These are phyloP conservation scores for Nephrotoma flavescens DNA, from an alignment of 2,888 invertebrate genomes.

Conservation along the genomic window DNA sequence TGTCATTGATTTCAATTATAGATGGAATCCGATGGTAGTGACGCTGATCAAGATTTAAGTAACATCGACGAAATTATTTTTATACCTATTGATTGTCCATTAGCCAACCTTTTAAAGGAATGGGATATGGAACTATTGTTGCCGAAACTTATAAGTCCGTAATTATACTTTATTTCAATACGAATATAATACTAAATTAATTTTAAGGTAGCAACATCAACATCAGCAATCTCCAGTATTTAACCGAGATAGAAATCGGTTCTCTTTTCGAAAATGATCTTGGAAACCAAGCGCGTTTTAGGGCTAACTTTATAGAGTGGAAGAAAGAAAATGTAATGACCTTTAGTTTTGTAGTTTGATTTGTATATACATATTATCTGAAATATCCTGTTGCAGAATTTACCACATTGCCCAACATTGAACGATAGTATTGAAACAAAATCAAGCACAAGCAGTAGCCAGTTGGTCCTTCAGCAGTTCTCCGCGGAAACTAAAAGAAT, in stretches of 20 bases:
- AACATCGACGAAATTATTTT: background rate
- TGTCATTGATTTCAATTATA: background rate
- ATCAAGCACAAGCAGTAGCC: background rate
- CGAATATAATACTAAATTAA: background rate
- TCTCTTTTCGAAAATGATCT: background rate
- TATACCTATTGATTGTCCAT: background rate
- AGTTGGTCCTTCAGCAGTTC: background rate
- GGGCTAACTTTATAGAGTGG: background rate
- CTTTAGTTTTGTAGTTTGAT: background rate
- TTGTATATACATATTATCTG: background rate
- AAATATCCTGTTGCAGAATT: background rate
- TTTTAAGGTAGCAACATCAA: background rate
- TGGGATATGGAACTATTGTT: background rate
- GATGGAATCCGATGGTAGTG: background rate
- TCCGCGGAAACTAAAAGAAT: background rate
- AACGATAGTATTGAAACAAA: background rate
- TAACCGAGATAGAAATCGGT: background rate
- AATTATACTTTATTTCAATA: background rate
- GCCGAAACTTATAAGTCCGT: background rate
- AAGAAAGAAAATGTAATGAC: background rate
- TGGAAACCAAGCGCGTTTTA: background rate
- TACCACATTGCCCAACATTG: background rate
- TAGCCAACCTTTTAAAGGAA: background rate
- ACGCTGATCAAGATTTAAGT: background rate
- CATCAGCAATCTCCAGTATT: background rate